Base-by-base conservation (phyloP, 2,797 vertebrate species). In the Urosaurus nigricauda region DNA sequence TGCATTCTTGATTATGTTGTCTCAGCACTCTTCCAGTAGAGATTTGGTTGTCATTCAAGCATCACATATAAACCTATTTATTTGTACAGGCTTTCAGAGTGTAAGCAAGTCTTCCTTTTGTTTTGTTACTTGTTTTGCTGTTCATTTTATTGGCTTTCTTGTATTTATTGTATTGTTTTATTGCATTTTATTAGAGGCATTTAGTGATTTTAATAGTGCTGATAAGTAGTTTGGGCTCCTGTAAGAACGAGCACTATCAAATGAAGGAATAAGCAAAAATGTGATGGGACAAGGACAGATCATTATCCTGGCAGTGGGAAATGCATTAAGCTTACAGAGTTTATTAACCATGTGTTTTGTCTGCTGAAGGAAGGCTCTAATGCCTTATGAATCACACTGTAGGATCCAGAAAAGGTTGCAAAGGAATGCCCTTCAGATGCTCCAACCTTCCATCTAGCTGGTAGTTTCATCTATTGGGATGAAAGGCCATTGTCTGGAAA, bases 341-440 rank as follows among this genome's bases (percentile, higher is more conserved):
- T 26, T 24, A 70, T 32, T 60, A 79, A 17, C 35, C 82, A 65
- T 40, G 37, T 29, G 35, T 78, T 79, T 21, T 84, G 7, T 26
- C 65, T 79, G 37, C 37, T 79, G 32, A 79, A 51, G 21, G 37
- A 88, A 84, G 71, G 47, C 43, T 83, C n/a, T 70, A 84, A 37
- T 40, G 24, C 2, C 47, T 26, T 43, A 51, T 43, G n/a, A 80
- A 29, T n/a, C 29, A 32, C 19, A 79, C 60, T 56, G 29, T 84
- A 16, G 75, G 8, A 7, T 13, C 16, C 29, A 43, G 70, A 51
- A 74, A 47, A 56, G 53, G 47, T 75, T 51, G 19, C 37, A 87
- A 35, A 87, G 51, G 47, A 24, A 56, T 29, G 65, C 32, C 83
- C 65, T 87, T 80, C 51, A 56, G 17, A 35, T 53, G 65, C 29